phyloP scores from a whole-genome alignment of 2,113 vertebrate genomes.

The Pardalotus punctatus region DNA sequence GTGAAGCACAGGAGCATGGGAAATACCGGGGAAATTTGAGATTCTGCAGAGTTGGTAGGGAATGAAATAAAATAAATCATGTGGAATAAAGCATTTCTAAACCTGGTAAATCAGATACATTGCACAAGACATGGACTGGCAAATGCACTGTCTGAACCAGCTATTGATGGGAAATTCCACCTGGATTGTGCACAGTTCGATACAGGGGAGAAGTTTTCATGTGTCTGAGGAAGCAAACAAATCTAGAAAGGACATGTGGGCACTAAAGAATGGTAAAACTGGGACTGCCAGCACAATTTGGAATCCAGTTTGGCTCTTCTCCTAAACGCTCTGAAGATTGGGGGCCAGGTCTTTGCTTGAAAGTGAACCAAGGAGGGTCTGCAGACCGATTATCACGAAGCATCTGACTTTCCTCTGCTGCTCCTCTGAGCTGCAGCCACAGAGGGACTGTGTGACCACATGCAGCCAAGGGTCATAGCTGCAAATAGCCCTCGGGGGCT shows the following conservation, averaged over 20 bases:
- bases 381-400: neutral
- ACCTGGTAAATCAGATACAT: neutral
- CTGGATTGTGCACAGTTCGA: neutral
- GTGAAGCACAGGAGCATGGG: neutral
- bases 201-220: neutral
- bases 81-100: neutral
- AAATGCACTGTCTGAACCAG: neutral
- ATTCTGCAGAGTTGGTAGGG: neutral
- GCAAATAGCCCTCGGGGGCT: neutral
- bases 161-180: neutral
- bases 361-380: neutral
- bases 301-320: neutral
- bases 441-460: neutral
- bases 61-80: neutral
- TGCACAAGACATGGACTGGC: neutral
- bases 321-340: neutral
- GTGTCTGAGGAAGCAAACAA: neutral
- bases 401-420: neutral
- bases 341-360: neutral
- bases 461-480: neutral
- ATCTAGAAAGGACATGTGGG: neutral
- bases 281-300: neutral
- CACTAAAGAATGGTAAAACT: neutral
- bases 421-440: neutral
- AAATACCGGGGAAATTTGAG: neutral